Evolutionary conservation across 2,797 vertebrate species (phyloP).

Genomic region (Pristis pectinata): DNA sequence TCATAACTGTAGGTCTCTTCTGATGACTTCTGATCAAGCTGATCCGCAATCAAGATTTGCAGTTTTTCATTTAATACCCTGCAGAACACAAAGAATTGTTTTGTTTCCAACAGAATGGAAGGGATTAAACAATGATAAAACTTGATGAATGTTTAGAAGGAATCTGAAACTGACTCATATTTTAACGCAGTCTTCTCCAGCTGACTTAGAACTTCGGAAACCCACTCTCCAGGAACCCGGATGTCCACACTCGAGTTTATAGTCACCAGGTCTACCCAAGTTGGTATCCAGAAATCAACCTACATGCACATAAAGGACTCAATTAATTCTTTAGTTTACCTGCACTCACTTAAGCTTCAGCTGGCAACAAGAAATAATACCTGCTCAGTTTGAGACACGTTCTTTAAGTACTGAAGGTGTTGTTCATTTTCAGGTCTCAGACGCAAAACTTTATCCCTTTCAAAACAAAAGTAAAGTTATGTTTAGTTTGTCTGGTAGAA

Average conservation of each 20-base stretch:
- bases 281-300: conserved; percentile 81
- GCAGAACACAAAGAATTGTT: conserved; percentile 36
- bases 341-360: conserved; percentile 33
- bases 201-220: conserved; percentile 56
- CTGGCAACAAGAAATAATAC: conserved; percentile 52
- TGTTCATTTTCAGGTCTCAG: conserved; percentile 65
- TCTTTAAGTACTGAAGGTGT: conserved; percentile 68
- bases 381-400: conserved; percentile 62
- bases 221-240: conserved; percentile 61
- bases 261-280: conserved; percentile 59
- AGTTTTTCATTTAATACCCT: conserved; percentile 79
- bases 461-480: conserved; percentile 26
- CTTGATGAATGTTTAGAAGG: background rate
- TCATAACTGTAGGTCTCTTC: conserved; percentile 51
- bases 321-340: conserved; percentile 14
- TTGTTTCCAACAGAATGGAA: background rate
- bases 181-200: conserved; percentile 67
- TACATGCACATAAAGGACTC: background rate
- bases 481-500: background rate
- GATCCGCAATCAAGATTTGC: conserved; percentile 59
- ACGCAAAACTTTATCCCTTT: conserved; percentile 80
- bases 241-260: conserved; percentile 71
- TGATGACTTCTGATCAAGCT: conserved; percentile 57
- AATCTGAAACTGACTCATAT: conserved; percentile 59
- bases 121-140: background rate